Base-by-base conservation (phyloP, 2,797 vertebrate genomes). In the Anolis apletophallus region DNA sequence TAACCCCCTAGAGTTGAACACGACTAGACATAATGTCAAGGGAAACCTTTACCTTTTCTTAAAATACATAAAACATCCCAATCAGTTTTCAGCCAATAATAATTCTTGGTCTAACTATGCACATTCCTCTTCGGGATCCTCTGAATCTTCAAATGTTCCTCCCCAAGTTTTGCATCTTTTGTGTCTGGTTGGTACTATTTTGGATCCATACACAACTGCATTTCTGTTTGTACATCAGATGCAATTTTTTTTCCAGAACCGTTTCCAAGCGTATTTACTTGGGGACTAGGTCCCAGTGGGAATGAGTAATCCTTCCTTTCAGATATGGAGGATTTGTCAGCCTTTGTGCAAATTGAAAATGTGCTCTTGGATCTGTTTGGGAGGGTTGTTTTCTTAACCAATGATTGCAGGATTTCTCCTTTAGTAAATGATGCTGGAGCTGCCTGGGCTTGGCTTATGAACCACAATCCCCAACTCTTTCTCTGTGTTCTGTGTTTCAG, bases 401-500 rank as follows among this genome's bases (percentile, higher is more conserved):
- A 4, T 9, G 5, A 3, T 7, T 64, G 21, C 57, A 12, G 73
- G 14, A 52, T 26, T 64, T 64, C 26, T 13, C 61, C 11, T 64
- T 64, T 29, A 10, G 61, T n/a, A 9, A 36, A n/a, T 68, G 40
- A 26, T 23, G 16, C 8, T 21, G 4, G 14, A 40, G 69, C 34
- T 23, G 13, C 3, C 17, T n/a, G 1, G 5, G 29, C n/a, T 54
- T 32, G 29, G 23, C 69, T 55, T 19, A 7, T 19, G 0, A 14
- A n/a, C 29, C 3, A 1, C 5, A 5, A 0, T 23, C 85, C 73
- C 12, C 0, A 21, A 67, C 2, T 90, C 40, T 85, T 21, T 54
- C 50, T 64, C 72, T 88, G 40, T 64, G 71, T 89, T 92, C 85
- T 94, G 23, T 87, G 29, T 88, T 95, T 73, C 94, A 99, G 99